Percentiles rank a stretch among this genome's conserved stretches.
These are phyloP conservation scores for Allacma fusca DNA, from an alignment of 2,888 invertebrate species.

Conservation along the genomic window DNA sequence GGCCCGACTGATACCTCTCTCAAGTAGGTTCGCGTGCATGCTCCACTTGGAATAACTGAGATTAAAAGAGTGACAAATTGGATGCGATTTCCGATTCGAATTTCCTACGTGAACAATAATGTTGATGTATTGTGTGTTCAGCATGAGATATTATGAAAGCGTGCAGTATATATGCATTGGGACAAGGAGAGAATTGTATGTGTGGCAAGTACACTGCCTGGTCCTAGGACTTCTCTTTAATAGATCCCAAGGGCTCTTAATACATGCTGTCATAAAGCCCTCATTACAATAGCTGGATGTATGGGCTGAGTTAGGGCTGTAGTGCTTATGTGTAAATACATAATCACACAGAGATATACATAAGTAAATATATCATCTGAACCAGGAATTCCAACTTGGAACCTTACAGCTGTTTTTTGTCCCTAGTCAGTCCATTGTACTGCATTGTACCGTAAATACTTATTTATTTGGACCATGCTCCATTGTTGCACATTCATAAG, in stretches of 20 bases:
- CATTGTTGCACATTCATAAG: conserved; percentile 1
- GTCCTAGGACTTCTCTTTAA: background rate
- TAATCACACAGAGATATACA: background rate
- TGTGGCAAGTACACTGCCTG: background rate
- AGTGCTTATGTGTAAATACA: background rate
- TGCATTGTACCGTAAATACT: conserved; percentile 20
- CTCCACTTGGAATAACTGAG: conserved; percentile 47
- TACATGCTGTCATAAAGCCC: conserved; percentile 13
- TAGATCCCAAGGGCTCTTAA: background rate
- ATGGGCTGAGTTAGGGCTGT: background rate
- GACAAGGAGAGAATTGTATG: background rate
- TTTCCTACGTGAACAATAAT: conserved; percentile 44
- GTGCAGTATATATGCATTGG: background rate
- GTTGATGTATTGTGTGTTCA: conserved; percentile 27
- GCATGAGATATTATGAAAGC: background rate
- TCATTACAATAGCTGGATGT: background rate
- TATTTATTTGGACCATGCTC: conserved; percentile 21
- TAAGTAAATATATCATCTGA: background rate
- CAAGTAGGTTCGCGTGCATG: conserved; percentile 45
- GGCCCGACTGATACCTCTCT: conserved; percentile 9
- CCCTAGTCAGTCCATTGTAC: conserved; percentile 18
- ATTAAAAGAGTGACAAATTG: conserved; percentile 56
- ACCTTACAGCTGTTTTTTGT: conserved; percentile 42
- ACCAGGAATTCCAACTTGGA: conserved; percentile 18
- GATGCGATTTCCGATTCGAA: conserved; percentile 55